Evolutionary conservation across 2,888 invertebrate genomes (phyloP), one percentile per base, ranked within the genome.

Genomic region (Stenurella melanura): DNA sequence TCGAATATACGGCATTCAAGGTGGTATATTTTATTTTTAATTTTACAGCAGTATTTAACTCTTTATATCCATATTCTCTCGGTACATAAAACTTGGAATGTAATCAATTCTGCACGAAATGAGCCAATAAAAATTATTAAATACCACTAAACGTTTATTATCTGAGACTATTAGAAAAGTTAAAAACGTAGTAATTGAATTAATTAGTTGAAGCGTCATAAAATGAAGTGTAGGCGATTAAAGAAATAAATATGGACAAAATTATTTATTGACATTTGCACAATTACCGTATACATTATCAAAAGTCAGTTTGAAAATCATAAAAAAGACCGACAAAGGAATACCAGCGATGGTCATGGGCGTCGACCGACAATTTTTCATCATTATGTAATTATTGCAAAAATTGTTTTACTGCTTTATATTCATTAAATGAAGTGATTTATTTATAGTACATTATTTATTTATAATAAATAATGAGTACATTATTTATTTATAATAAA

Each of bases 121-220:
- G 50, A 50, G 50, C n/a, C n/a, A 50, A 50, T 50, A 50, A 50
- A 50, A 50, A 50, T 50, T 50, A 50, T 50, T 50, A 50, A 50
- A 50, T 12, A n/a, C 50, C 50, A 50, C 50, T 50, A 50, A 50
- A 50, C 2, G 50, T 50, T 50, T 50, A 50, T 50, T 6, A 50
- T 50, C 50, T 50, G 50, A n/a, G 15, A 50, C n/a, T 12, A n/a
- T 50, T 50, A 12, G 1, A n/a, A 15, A 15, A 50, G n/a, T 50
- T 50, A 50, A 50, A 15, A 50, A 12, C 50, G 1, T 11, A 4
- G 42, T 42, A 15, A 42, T 50, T 50, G n/a, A 50, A 50, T 50
- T 50, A 50, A 50, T 50, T 50, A 15, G n/a, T n/a, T 17, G 15
- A 50, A 50, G n/a, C 50, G n/a, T n/a, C 50, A 6, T 50, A 50